Base-by-base conservation (phyloP, 2,888 invertebrate species). In the Drosophila neonasuta region DNA sequence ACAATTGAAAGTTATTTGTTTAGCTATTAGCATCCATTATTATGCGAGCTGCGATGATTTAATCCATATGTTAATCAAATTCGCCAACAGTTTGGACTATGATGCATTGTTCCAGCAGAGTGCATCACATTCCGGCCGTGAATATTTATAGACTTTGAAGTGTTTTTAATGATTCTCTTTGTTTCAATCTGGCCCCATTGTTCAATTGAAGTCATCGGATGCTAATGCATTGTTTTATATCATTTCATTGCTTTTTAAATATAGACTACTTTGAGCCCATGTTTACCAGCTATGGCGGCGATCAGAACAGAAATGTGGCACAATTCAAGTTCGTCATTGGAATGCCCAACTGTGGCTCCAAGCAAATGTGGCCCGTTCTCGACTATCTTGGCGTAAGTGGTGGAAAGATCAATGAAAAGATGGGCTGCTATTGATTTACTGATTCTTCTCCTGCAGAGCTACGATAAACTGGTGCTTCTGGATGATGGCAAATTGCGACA, bases 401-500 rank as follows among this genome's bases (percentile, higher is more conserved):
- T 10, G 2, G 0, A 8, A 48, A 17, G 41, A 6, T 36, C 36
- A 11, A 4, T n/a, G 36, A 4, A 6, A 5, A 6, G 5, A 4
- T 36, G 11, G 36, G 4, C 0, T 6, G 11, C 6, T 36, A n/a
- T n/a, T 36, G 1, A 36, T 36, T 36, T 1, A 34, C 32, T 32
- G 10, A 3, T 36, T n/a, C 5, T 54, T 48, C 10, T 11, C 4
- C 42, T 48, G 17, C 80, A 93, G 93, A 90, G 91, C 62, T 78
- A 88, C 2, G 91, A 91, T 67, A 91, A 92, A 55, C 89, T 96
- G 51, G 92, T 93, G 58, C 91, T 97, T 30, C 90, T 96, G 59
- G 92, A 93, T 0, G 94, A 93, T 90, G 96, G 96, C 0, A 92
- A 93, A 58, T 90, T 97, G 57, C 92, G 94, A n/a, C 97, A 97